Conservation (phyloP, 2,797 vertebrate genomes). For the Scarus forsteni region DNA sequence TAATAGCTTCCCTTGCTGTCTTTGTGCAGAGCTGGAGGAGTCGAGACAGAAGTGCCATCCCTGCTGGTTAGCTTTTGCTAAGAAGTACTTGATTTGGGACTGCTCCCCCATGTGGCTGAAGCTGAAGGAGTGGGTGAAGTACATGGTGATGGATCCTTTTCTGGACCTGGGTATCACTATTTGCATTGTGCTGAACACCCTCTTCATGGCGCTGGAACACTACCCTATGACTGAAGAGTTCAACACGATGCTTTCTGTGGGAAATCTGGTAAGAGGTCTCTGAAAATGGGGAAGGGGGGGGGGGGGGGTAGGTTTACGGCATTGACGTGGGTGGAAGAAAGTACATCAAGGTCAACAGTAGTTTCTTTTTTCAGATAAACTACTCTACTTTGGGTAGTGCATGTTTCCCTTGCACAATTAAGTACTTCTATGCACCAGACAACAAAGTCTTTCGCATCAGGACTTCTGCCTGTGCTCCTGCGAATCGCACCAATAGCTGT, state of each 20-base stretch:
- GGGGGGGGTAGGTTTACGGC: constrained; percentile 20
- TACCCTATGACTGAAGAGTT: constrained; percentile 98
- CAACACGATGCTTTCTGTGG: constrained; percentile 94
- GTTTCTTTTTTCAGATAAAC: not conserved
- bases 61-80: constrained; percentile 93
- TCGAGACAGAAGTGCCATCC: constrained; percentile 94
- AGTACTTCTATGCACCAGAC: no score
- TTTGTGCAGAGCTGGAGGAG: constrained; percentile 91
- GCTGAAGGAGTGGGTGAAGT: constrained; percentile 91
- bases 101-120: constrained; percentile 92
- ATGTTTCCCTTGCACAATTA: no score
- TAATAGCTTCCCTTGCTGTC: constrained; percentile 1
- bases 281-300: not conserved
- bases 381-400: no score
- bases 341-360: constrained; percentile 13
- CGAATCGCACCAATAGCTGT: no score
- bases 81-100: constrained; percentile 95
- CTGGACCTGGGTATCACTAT: constrained; percentile 96
- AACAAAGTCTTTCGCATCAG: no score
- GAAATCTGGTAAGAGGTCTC: constrained; percentile 92
- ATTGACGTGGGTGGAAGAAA: constrained; percentile 27
- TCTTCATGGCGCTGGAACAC: constrained; percentile 99
- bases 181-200: constrained; percentile 98
- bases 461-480: no score
- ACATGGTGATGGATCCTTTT: constrained; percentile 97